phyloP scores from a whole-genome alignment of 2,113 vertebrate species.

The Sinocyclocheilus rhinocerous region DNA sequence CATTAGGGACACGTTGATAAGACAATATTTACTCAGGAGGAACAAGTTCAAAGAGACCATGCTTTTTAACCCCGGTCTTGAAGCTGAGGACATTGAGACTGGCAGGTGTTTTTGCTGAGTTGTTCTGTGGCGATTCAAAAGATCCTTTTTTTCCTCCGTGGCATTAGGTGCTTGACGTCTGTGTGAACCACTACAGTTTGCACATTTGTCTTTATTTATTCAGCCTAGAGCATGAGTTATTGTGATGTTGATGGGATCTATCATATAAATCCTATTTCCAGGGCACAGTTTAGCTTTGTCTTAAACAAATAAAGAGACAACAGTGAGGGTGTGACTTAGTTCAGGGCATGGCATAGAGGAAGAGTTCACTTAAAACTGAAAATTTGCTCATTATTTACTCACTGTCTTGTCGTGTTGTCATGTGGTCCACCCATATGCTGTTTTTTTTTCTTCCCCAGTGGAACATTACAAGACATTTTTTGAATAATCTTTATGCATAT shows the following conservation, averaged over 20 bases:
- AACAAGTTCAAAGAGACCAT: conserved; percentile 51
- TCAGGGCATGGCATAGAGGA: conserved; percentile 1
- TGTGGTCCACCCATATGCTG: not conserved
- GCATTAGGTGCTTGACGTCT: conserved; percentile 5
- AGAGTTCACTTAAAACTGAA: not conserved
- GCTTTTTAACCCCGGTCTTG: conserved; percentile 51
- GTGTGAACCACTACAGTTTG: conserved; percentile 10
- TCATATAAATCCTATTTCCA: conserved; percentile 19
- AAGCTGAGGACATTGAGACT: conserved; percentile 45
- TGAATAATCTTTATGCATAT: not conserved
- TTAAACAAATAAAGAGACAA: conserved; percentile 28
- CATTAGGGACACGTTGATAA: conserved; percentile 48
- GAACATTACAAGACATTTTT: not conserved
- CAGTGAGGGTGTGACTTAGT: conserved; percentile 9
- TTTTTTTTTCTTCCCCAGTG: not conserved
- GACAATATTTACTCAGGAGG: conserved; percentile 54
- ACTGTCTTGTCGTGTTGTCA: not conserved
- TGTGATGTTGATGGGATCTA: conserved; percentile 18
- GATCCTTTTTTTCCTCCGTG: conserved; percentile 2
- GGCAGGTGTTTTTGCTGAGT: conserved; percentile 41
- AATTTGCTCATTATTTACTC: not conserved
- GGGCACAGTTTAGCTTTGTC: conserved; percentile 24
- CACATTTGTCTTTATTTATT: conserved; percentile 17
- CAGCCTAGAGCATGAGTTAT: conserved; percentile 16
- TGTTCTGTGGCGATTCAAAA: conserved; percentile 29